A percentile compares a stretch with the other conserved stretches of the same genome.
Evolutionary conservation across 2,113 vertebrate genomes (phyloP).

Genomic region (Boulengerochromis microlepis): DNA sequence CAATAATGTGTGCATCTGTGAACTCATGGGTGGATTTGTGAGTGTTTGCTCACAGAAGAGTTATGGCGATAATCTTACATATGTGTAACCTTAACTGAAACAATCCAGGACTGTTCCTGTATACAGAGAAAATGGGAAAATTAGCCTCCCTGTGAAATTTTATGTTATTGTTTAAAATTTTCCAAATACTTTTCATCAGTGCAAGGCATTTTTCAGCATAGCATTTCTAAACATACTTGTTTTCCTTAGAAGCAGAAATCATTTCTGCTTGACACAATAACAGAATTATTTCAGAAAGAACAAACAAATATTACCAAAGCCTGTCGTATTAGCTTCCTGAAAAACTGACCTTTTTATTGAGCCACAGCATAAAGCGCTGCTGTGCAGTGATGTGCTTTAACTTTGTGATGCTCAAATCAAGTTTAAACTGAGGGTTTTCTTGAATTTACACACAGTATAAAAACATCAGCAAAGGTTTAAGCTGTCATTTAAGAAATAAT

Average conservation of each 20-base stretch:
- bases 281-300: neutral
- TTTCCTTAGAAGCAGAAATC: neutral
- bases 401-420: neutral
- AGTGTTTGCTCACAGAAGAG: neutral
- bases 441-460: neutral
- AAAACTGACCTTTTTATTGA: neutral
- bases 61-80: slow-evolving; percentile 20
- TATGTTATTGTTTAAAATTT: neutral
- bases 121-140: neutral
- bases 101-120: slow-evolving; percentile 16
- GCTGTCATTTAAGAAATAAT: neutral
- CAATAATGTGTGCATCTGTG: slow-evolving; percentile 14
- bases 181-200: neutral
- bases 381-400: neutral
- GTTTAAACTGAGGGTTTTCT: neutral
- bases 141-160: neutral
- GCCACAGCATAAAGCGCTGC: neutral
- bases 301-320: neutral
- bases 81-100: neutral
- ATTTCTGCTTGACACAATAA: neutral
- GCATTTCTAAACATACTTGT: neutral
- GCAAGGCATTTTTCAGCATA: neutral
- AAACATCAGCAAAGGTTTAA: neutral
- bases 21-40: slow-evolving; percentile 8
- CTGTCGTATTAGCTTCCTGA: neutral